These are phyloP conservation scores for Sarcoramphus papa DNA, from an alignment of 2,797 vertebrate genomes.

Conservation along the genomic window DNA sequence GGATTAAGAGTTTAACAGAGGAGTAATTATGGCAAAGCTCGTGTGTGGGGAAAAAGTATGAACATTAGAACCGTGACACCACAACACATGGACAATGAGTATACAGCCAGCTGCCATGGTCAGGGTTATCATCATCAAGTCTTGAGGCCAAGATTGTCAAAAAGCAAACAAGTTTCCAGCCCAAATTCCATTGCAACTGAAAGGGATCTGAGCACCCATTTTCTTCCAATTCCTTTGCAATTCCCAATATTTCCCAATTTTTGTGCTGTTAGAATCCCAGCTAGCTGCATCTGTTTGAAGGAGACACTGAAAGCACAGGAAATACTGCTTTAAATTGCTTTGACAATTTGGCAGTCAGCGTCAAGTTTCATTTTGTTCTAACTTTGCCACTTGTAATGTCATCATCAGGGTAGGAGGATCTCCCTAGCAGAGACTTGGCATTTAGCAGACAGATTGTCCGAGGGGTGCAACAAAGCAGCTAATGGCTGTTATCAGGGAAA, in stretches of 20 bases:
- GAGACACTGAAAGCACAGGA: neutral
- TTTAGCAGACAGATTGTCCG: neutral
- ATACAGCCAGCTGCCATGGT: neutral
- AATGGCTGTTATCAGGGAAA: neutral
- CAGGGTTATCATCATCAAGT: neutral
- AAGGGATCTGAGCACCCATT: neutral
- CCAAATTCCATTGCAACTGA: neutral
- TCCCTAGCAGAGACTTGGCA: neutral
- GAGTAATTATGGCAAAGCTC: neutral
- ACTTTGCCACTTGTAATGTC: neutral
- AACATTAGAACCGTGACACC: fast-evolving
- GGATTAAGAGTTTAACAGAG: neutral
- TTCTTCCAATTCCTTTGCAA: neutral
- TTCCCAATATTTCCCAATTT: neutral
- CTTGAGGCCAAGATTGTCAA: neutral
- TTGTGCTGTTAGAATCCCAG: neutral
- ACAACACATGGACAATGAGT: fast-evolving
- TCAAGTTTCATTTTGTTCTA: neutral
- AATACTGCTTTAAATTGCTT: neutral
- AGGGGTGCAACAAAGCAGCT: neutral
- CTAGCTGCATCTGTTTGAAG: neutral
- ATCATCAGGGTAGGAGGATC: neutral
- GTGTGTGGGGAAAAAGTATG: fast-evolving
- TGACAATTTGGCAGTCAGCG: neutral
- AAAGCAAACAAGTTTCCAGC: neutral